These are phyloP conservation scores for Acanthornis magna DNA, from an alignment of 2,797 vertebrate species.

Conservation along the genomic window DNA sequence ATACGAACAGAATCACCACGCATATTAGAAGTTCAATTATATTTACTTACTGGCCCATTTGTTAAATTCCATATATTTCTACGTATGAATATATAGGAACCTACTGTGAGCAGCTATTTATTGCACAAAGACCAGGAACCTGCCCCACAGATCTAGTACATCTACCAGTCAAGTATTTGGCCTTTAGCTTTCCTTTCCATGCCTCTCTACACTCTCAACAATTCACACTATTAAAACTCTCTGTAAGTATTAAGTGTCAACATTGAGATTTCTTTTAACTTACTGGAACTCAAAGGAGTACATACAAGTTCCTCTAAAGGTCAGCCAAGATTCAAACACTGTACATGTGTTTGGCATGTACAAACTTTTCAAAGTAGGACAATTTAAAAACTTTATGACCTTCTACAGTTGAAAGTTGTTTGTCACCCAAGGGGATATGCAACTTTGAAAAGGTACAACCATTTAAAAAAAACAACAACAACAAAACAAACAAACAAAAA, in stretches of 20 bases:
- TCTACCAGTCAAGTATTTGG: neutral
- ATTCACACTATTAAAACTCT: neutral
- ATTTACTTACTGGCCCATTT: neutral
- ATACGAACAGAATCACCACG: neutral
- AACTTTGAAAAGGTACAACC: neutral
- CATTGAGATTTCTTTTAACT: neutral
- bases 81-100: neutral
- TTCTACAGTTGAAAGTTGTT: neutral
- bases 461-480: too few relatives aligned
- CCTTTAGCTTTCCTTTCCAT: neutral
- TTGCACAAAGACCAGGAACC: neutral
- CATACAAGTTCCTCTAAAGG: neutral
- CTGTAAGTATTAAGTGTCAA: neutral
- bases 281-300: neutral
- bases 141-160: neutral
- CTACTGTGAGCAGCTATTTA: neutral
- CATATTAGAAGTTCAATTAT: neutral
- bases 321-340: neutral
- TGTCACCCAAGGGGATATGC: rapidly evolving
- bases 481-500: too few relatives aligned
- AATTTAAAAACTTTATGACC: neutral
- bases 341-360: too few relatives aligned
- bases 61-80: neutral
- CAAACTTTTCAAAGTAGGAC: neutral
- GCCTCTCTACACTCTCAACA: neutral